Conservation (phyloP, 2,797 vertebrate genomes). For the Sebastes minor region DNA sequence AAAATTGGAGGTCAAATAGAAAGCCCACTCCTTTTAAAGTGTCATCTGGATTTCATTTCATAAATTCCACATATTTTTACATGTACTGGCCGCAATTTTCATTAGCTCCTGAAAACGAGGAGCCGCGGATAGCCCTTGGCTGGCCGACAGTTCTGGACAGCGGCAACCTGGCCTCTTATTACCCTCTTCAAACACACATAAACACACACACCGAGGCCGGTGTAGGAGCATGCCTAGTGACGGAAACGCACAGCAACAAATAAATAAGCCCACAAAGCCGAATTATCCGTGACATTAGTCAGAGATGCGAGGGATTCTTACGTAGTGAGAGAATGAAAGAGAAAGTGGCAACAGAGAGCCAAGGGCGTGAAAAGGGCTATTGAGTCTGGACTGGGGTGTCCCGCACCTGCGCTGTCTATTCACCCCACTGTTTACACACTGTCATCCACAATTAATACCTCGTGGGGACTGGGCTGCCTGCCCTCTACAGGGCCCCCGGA, state of each 20-base stretch:
- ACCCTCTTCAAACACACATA: constrained; percentile 44
- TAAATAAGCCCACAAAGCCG: constrained; percentile 53
- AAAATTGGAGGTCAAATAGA: constrained; percentile 78
- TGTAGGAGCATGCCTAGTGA: constrained; percentile 21
- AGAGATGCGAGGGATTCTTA: constrained; percentile 58
- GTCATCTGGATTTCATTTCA: constrained; percentile 85
- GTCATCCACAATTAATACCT: constrained; percentile 98
- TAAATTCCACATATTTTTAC: constrained; percentile 85
- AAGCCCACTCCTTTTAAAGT: constrained; percentile 74
- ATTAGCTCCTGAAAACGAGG: constrained; percentile 72
- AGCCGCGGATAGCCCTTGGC: constrained; percentile 31
- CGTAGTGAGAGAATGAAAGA: constrained; percentile 62
- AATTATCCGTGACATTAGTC: constrained; percentile 51
- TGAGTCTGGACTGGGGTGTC: constrained; percentile 85
- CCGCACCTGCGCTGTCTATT: constrained; percentile 97
- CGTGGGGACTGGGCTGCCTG: constrained; percentile 77
- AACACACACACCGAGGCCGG: constrained; percentile 18
- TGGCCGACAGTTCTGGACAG: constrained; percentile 33
- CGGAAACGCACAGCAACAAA: constrained; percentile 58
- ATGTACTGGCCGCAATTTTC: constrained; percentile 78
- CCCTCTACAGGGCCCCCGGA: constrained; percentile 86
- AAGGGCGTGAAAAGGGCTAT: constrained; percentile 91
- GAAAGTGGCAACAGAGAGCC: constrained; percentile 72
- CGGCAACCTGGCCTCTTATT: constrained; percentile 45
- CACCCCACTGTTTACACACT: constrained; percentile 97